These are phyloP conservation scores for Diploptera punctata DNA, from an alignment of 2,888 invertebrate genomes.

Conservation along the genomic window DNA sequence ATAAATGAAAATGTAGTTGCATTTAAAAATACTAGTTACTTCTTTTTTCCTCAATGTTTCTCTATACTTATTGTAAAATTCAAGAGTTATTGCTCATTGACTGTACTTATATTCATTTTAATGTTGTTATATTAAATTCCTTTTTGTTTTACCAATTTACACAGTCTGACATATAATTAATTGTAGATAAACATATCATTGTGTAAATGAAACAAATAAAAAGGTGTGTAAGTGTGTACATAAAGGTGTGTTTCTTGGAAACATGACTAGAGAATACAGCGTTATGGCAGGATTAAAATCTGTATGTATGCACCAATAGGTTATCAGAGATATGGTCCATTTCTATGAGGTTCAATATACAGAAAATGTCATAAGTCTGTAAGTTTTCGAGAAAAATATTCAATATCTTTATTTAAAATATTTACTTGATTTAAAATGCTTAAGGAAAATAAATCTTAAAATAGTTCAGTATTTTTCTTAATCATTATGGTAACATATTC, in stretches of 20 bases:
- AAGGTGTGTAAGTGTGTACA: not conserved
- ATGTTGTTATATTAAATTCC: not conserved
- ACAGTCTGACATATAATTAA: slow-evolving; percentile 18
- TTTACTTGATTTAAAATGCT: no score
- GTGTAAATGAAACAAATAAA: slow-evolving; percentile 36
- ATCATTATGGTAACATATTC: no score
- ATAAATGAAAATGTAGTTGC: not conserved
- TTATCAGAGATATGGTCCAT: no score
- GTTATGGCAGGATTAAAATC: not conserved
- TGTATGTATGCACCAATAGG: slow-evolving; percentile 13
- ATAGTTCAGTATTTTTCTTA: no score
- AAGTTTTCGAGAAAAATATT: no score
- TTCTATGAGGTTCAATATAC: no score
- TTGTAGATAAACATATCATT: slow-evolving; percentile 40
- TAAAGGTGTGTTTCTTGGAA: slow-evolving; percentile 5
- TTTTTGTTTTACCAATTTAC: slow-evolving; percentile 3
- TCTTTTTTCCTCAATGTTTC: not conserved
- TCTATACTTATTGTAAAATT: not conserved
- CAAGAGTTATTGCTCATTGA: slow-evolving; percentile 13
- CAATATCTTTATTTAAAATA: no score
- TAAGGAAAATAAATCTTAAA: no score
- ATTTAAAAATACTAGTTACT: slow-evolving; percentile 1
- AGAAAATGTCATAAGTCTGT: no score
- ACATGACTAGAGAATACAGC: slow-evolving; percentile 1
- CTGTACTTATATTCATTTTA: slow-evolving; percentile 6